Evolutionary conservation across 2,113 vertebrate species (phyloP).

Genomic region (Mesocricetus auratus): DNA sequence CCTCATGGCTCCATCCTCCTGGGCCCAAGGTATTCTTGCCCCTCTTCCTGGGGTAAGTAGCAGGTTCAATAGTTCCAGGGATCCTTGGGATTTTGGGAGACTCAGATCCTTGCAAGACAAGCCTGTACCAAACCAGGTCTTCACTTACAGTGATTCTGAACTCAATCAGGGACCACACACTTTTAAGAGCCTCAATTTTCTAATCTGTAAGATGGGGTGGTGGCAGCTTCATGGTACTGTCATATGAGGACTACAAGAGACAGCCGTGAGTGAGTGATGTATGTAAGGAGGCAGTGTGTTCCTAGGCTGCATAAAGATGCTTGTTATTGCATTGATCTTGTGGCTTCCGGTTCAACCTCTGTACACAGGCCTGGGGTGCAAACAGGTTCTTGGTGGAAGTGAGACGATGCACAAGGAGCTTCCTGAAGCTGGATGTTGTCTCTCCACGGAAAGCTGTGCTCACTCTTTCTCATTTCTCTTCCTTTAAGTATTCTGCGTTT

Average conservation of each 20-base stretch:
- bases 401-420: background rate
- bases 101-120: background rate
- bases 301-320: background rate
- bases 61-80: background rate
- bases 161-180: background rate
- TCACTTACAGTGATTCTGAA: slow-evolving; percentile 1
- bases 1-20: background rate
- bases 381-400: background rate
- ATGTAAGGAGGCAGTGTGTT: background rate
- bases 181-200: background rate
- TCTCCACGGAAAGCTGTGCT: background rate
- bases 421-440: background rate
- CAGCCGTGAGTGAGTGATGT: background rate
- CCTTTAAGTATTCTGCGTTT: background rate
- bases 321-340: background rate
- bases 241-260: background rate
- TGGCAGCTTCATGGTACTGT: background rate
- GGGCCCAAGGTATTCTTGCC: background rate
- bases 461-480: background rate
- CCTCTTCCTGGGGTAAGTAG: background rate
- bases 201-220: background rate
- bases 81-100: accelerated
- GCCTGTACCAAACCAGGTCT: background rate
- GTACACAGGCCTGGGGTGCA: no score
- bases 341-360: background rate